Base-by-base conservation (phyloP, 2,888 invertebrate genomes). In the Lycaena phlaeas region DNA sequence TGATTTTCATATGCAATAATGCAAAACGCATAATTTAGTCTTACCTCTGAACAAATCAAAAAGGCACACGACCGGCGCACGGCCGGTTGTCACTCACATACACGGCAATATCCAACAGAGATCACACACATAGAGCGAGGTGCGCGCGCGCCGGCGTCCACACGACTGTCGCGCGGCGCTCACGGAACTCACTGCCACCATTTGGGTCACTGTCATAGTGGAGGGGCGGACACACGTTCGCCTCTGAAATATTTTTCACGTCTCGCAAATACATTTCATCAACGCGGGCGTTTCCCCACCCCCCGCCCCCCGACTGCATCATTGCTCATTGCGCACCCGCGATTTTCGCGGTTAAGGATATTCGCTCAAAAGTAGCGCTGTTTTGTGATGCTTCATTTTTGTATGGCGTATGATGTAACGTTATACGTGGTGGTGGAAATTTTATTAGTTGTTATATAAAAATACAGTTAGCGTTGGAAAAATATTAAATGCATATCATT, bases 121-220 rank as follows among this genome's bases (percentile, higher is more conserved):
- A 70, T 64, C 64, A 70, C 79, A 76, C 52, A 70, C 69, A 71
- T 68, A 52, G 57, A n/a, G n/a, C n/a, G n/a, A n/a, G n/a, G 42
- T 43, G 46, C 45, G 43, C 42, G 52, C 51, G 52, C 57, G 48
- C 4, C n/a, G 45, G 61, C 72, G 69, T 67, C 62, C 50, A 50
- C 48, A 56, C 48, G 50, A 52, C 58, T 54, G 59, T 64, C 70
- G 70, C 65, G 68, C 71, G 65, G 68, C 71, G 65, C 75, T 78
- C 76, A 71, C 82, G 78, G 81, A 76, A 81, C 81, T 76, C 75
- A 81, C 63, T 78, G 78, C 72, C 65, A 70, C 75, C 78, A 81
- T 81, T 79, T 81, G 75, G 81, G 81, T 81, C 82, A 81, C 82
- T 84, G 81, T 81, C 82, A 81, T 71, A 62, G 73, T 76, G 76